A percentile compares a stretch with the other conserved stretches of the same genome.
Evolutionary conservation across 2,797 vertebrate genomes (phyloP).

Genomic region (Bovichtus diacanthus): DNA sequence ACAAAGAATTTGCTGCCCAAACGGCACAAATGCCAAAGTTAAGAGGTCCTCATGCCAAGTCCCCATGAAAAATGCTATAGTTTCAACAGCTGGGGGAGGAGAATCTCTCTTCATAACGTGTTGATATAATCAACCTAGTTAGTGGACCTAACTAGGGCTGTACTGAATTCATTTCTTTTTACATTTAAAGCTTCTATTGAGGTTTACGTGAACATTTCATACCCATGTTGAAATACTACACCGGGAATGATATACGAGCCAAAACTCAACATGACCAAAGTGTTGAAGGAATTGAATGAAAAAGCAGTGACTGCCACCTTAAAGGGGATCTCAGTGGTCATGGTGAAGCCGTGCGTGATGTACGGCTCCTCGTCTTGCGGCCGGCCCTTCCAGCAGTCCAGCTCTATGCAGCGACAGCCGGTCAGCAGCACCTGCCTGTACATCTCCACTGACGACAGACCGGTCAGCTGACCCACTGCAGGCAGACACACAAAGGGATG

Average conservation of each 20-base stretch:
- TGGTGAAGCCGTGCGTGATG: slow-evolving; percentile 95
- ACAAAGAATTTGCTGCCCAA: slow-evolving; percentile 1
- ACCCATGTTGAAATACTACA: neutral
- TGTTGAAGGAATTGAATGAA: neutral
- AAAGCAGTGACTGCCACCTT: slow-evolving; percentile 75
- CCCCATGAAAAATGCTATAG: neutral
- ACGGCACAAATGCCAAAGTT: neutral
- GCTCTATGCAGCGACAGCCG: slow-evolving; percentile 93
- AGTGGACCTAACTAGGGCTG: too few species aligned
- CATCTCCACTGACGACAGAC: slow-evolving; percentile 93
- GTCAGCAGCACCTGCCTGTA: slow-evolving; percentile 92
- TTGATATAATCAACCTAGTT: neutral
- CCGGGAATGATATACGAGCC: neutral
- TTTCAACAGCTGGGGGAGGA: neutral
- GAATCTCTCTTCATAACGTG: neutral
- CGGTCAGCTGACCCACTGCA: slow-evolving; percentile 91
- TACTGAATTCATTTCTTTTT: too few species aligned
- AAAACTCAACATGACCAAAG: neutral
- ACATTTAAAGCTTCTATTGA: too few species aligned
- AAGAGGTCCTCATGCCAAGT: neutral
- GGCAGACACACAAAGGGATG: neutral
- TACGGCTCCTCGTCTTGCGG: slow-evolving; percentile 91
- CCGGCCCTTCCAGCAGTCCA: slow-evolving; percentile 94
- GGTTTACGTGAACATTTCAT: too few species aligned
- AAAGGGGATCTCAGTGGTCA: slow-evolving; percentile 94